These are phyloP conservation scores for Choloepus didactylus DNA, from an alignment of 2,797 vertebrate genomes.

Conservation along the genomic window DNA sequence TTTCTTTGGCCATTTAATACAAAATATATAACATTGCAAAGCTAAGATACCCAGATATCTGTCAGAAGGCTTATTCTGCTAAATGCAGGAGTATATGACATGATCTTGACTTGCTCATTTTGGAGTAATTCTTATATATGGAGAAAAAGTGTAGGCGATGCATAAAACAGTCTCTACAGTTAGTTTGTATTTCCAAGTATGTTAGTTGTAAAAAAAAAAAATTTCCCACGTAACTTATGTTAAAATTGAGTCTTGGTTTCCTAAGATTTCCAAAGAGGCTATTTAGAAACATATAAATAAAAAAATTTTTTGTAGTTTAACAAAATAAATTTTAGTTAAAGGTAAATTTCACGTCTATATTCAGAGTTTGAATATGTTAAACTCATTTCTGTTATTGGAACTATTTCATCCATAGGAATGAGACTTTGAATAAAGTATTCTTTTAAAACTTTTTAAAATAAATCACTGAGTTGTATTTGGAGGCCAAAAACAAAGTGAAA, in stretches of 20 bases:
- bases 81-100: neutral
- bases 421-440: neutral
- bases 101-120: neutral
- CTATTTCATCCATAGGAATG: neutral
- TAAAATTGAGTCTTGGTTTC: neutral
- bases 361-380: neutral
- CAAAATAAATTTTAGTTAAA: constrained; percentile 23
- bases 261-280: neutral
- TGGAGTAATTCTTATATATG: neutral
- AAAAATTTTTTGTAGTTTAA: constrained; percentile 33
- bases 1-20: neutral
- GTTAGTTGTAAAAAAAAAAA: neutral
- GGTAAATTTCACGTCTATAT: neutral
- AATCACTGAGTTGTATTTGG: neutral
- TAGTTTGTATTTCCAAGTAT: constrained; percentile 12
- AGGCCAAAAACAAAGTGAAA: constrained; percentile 20
- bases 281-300: constrained; percentile 3
- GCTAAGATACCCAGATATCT: neutral
- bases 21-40: neutral
- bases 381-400: neutral
- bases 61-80: neutral
- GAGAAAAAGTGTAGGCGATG: neutral
- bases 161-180: neutral
- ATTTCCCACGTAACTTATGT: neutral
- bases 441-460: neutral